Evolutionary conservation across 2,888 invertebrate species (phyloP).

Genomic region (Phengaris arion): DNA sequence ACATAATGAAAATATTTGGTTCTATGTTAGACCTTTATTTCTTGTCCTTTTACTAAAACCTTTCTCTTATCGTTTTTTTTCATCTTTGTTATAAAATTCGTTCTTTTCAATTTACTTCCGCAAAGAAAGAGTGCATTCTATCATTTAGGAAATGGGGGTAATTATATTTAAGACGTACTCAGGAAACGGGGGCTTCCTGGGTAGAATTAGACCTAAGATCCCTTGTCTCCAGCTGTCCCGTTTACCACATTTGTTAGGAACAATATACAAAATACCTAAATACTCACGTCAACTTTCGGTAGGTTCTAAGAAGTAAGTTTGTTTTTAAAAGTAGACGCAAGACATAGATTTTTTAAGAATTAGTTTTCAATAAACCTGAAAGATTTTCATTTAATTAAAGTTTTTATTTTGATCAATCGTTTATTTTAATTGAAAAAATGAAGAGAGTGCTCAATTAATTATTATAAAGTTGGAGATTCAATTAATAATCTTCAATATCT

Average conservation of each 20-base stretch:
- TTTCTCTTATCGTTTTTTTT: background rate
- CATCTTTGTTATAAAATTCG: background rate
- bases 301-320: no score
- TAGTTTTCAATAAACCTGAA: no score
- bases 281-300: no score
- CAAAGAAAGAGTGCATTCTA: background rate
- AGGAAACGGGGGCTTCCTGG: background rate
- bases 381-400: background rate
- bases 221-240: no score
- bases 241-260: no score
- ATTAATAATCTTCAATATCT: constrained; percentile 15
- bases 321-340: no score
- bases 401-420: background rate
- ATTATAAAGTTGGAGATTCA: constrained; percentile 3
- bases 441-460: background rate
- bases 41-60: background rate
- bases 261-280: no score
- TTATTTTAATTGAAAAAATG: background rate
- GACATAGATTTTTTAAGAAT: no score
- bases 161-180: background rate
- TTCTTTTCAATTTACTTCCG: background rate
- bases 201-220: background rate
- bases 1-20: no score
- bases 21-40: background rate
- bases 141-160: background rate